Conservation (phyloP, 37 sponge, comb jelly and placozoan species). For the Trichoplax adhaerens region DNA sequence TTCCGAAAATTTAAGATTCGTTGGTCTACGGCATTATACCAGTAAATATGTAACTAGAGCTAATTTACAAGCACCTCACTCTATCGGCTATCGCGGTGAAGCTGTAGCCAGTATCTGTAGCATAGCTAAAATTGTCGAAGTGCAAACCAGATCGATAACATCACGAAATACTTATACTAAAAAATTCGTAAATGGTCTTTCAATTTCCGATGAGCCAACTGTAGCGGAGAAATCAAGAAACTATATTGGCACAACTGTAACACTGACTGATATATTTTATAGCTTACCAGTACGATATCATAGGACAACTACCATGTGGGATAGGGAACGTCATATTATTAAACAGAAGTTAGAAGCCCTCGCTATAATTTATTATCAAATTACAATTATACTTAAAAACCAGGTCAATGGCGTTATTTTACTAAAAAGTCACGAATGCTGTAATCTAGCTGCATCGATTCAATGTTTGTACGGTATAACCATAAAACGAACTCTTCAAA, state of each 20-base stretch:
- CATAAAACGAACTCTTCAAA: not conserved
- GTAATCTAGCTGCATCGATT: too few species aligned
- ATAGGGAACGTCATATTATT: conserved; percentile 15
- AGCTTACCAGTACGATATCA: conserved; percentile 37
- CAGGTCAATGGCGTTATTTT: conserved; percentile 16
- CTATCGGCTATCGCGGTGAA: conserved; percentile 42
- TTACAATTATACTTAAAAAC: conserved; percentile 33
- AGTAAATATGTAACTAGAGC: conserved; percentile 33
- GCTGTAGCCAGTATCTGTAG: conserved; percentile 36
- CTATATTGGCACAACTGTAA: conserved; percentile 37
- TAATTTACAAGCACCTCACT: conserved; percentile 15
- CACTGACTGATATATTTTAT: conserved; percentile 39
- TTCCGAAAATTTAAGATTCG: conserved; percentile 16
- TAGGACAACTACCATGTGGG: conserved; percentile 9
- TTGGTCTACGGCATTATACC: conserved; percentile 35
- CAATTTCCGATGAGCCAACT: not conserved
- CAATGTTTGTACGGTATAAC: too few species aligned
- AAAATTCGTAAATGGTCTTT: conserved; percentile 24
- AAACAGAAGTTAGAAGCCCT: conserved; percentile 9
- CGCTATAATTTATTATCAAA: conserved; percentile 27
- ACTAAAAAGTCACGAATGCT: conserved; percentile 9
- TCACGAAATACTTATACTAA: conserved; percentile 27
- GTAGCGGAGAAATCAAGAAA: conserved; percentile 1
- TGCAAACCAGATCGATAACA: conserved; percentile 25
- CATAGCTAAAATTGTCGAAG: conserved; percentile 32